Evolutionary conservation across 2,797 vertebrate species (phyloP).

Genomic region (Spondyliosoma cantharus): DNA sequence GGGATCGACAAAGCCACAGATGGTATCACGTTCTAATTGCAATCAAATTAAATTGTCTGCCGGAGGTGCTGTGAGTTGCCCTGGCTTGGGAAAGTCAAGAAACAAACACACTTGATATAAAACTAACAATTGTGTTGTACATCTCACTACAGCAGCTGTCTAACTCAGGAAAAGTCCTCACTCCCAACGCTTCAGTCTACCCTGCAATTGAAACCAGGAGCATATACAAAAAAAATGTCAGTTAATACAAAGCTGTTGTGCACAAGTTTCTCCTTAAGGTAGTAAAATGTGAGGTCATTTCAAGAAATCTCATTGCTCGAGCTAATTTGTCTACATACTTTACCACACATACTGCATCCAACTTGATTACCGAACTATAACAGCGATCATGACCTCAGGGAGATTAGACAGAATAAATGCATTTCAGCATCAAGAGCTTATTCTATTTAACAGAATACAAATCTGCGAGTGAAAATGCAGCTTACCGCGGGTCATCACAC

Average conservation of each 20-base stretch:
- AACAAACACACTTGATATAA: no score
- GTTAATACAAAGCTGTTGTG: neutral
- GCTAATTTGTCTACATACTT: conserved; percentile 8
- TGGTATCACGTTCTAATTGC: no score
- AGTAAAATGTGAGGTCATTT: neutral
- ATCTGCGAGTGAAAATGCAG: conserved; percentile 34
- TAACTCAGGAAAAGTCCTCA: neutral
- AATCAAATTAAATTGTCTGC: no score
- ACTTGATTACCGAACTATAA: conserved; percentile 27
- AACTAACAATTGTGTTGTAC: no score
- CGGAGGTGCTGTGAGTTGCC: no score
- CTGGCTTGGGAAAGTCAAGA: no score
- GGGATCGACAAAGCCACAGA: no score
- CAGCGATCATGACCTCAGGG: conserved; percentile 27
- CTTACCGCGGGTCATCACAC: conserved; percentile 35
- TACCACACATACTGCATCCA: neutral
- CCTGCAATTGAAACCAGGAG: neutral
- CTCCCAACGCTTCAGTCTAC: neutral
- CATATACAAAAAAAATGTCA: neutral
- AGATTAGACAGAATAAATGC: conserved; percentile 35
- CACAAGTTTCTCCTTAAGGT: neutral
- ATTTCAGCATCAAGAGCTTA: conserved; percentile 34
- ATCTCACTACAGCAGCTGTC: no score
- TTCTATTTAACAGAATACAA: conserved; percentile 37
- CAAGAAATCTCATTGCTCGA: neutral